Evolutionary conservation across 53 echinoderm and acorn worm genomes (phyloP), one percentile per base, ranked within the genome.

Genomic region (Antedon mediterranea): DNA sequence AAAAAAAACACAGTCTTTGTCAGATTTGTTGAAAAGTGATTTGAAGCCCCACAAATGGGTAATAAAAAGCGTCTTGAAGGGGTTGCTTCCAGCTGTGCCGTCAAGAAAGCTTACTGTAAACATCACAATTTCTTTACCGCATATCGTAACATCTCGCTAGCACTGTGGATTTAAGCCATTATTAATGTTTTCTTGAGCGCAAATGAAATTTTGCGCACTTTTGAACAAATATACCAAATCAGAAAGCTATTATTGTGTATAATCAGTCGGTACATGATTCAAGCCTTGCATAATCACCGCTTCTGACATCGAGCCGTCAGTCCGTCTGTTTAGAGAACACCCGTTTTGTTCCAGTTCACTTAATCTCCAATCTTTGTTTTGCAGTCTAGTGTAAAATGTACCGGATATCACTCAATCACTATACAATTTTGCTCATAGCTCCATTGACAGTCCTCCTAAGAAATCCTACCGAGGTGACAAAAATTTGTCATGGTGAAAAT

Each of bases 401-500:
- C 57, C 57, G 23, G 57, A 57, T 57, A 57, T 57, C 57, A 57
- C 11, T 18, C 57, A 8, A 57, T 23, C 57, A 57, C 23, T 57
- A 15, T 26, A 57, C 11, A 57, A 57, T 57, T 26, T 57, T 2
- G 2, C 20, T 37, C 37, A 3, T 8, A 57, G 57, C 57, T 18
- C 11, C 57, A 3, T 57, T 18, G 57, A 23, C 11, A 23, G 57
- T 57, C 15, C 57, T 57, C n/a, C n/a, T 23, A 26, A 8, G 23
- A 26, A 57, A 57, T 57, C 23, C 57, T 15, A 18, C 57, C 2
- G 11, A 57, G 57, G 57, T 57, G 57, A 57, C 57, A 18, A 57
- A 57, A 57, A 57, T 57, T 57, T 57, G 57, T 57, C 57, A 57
- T 57, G 57, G 57, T 57, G 57, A 57, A 57, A 57, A 57, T 57